A percentile compares a stretch with the other conserved stretches of the same genome.
phyloP scores from a whole-genome alignment of 2,888 invertebrate genomes.

The Cosmia trapezina region DNA sequence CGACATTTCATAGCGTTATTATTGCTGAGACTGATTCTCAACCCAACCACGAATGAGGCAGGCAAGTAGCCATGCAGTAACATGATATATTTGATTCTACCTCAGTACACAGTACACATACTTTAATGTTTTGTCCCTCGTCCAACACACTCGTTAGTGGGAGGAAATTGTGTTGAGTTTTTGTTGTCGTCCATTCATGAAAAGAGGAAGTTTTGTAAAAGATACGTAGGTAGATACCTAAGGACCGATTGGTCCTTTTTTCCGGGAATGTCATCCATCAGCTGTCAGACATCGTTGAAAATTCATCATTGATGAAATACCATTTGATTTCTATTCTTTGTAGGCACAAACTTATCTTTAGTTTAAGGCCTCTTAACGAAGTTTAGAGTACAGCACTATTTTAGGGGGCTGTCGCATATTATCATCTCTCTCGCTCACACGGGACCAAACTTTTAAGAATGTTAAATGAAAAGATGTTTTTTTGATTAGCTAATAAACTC shows the following conservation, averaged over 20 bases:
- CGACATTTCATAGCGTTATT: neutral
- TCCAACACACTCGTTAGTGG: constrained; percentile 39
- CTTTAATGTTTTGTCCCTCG: constrained; percentile 29
- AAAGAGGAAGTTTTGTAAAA: constrained; percentile 29
- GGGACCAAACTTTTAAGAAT: no score
- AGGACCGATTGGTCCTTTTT: constrained; percentile 19
- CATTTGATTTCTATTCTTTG: neutral
- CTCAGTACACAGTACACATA: constrained; percentile 18
- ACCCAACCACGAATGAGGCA: neutral
- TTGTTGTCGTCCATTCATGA: constrained; percentile 49
- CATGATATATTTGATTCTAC: constrained; percentile 5
- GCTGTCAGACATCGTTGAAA: neutral
- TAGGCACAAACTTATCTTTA: neutral
- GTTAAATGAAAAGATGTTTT: no score
- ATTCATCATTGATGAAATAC: neutral
- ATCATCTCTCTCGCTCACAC: no score
- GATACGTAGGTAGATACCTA: neutral
- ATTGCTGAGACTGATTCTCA: neutral
- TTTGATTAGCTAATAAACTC: no score
- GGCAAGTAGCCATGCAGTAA: neutral
- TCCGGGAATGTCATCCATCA: constrained; percentile 7
- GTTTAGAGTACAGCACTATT: no score
- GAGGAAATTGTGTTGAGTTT: constrained; percentile 38
- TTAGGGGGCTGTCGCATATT: no score
- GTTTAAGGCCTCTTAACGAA: no score